phyloP scores from a whole-genome alignment of 2,888 invertebrate species.

The Galerucella calmariensis region DNA sequence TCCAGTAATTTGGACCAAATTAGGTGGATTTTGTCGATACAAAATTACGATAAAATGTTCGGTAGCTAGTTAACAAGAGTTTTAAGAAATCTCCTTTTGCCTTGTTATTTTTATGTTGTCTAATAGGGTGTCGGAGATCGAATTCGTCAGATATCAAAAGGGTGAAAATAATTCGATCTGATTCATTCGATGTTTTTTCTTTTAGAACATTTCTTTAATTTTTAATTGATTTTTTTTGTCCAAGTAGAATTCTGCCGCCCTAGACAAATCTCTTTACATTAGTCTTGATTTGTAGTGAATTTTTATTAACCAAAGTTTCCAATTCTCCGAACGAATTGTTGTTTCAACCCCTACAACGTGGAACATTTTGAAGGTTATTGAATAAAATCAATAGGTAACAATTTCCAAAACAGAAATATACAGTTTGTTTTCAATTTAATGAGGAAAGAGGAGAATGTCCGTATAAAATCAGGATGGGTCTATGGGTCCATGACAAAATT shows the following conservation, averaged over 20 bases:
- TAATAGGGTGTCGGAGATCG: conserved; percentile 43
- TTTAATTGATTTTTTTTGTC: conserved; percentile 35
- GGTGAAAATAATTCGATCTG: conserved; percentile 34
- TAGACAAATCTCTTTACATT: conserved; percentile 21
- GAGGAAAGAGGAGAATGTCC: too few relatives aligned
- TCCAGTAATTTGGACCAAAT: conserved; percentile 47
- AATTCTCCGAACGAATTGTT: too few relatives aligned
- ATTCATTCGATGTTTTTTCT: conserved; percentile 27
- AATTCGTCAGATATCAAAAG: conserved; percentile 35
- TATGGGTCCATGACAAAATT: too few relatives aligned
- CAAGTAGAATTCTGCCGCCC: conserved; percentile 18
- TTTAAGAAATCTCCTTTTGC: conserved; percentile 24
- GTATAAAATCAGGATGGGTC: too few relatives aligned
- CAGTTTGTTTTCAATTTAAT: too few relatives aligned
- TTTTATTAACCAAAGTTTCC: too few relatives aligned
- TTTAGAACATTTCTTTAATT: conserved; percentile 21
- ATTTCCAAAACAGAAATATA: too few relatives aligned
- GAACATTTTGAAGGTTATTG: too few relatives aligned
- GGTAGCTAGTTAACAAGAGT: conserved; percentile 39
- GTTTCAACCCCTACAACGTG: too few relatives aligned
- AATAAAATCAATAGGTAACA: too few relatives aligned
- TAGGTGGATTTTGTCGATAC: conserved; percentile 43
- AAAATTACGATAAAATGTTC: conserved; percentile 42
- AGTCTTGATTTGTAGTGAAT: too few relatives aligned
- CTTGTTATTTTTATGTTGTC: conserved; percentile 29